Percentiles rank a stretch among this genome's conserved stretches.
phyloP scores from a whole-genome alignment of 2,888 invertebrate genomes.

The Tenthredo scrophulariae region DNA sequence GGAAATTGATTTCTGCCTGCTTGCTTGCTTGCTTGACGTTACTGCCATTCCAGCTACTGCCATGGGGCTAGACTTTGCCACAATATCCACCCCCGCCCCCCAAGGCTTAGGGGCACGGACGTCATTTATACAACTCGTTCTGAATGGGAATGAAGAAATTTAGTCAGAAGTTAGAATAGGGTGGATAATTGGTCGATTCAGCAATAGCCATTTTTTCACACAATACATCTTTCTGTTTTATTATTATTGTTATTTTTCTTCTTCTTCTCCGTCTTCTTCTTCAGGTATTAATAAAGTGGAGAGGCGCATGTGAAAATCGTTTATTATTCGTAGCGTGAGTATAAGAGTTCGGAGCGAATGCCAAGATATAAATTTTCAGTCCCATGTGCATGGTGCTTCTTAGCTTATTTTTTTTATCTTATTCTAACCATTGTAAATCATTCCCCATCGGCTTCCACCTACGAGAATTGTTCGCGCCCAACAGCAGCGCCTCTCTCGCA shows the following conservation, averaged over 20 bases:
- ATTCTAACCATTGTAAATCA: conserved; percentile 59
- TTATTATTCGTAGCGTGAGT: not conserved
- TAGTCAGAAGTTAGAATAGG: not conserved
- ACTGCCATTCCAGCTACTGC: not conserved
- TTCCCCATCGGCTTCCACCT: conserved; percentile 60
- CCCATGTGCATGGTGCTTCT: not conserved
- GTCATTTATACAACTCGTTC: not conserved
- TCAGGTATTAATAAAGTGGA: not conserved
- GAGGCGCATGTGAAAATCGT: not conserved
- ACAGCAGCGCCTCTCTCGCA: not conserved
- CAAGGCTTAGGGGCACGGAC: not conserved
- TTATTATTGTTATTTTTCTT: not conserved
- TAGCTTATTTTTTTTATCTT: not conserved
- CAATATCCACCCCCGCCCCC: not conserved
- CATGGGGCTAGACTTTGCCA: not conserved
- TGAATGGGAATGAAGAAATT: not conserved
- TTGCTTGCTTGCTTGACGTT: not conserved
- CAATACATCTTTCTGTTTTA: not conserved
- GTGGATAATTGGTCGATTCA: not conserved
- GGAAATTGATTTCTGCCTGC: conserved; percentile 51
- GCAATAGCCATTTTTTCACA: not conserved
- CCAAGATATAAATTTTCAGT: conserved; percentile 1
- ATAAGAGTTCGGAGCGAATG: conserved; percentile 3
- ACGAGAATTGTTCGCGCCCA: conserved; percentile 54
- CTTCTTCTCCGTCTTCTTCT: not conserved